phyloP scores from a whole-genome alignment of 2,888 invertebrate species.

The Sycophila texana region DNA sequence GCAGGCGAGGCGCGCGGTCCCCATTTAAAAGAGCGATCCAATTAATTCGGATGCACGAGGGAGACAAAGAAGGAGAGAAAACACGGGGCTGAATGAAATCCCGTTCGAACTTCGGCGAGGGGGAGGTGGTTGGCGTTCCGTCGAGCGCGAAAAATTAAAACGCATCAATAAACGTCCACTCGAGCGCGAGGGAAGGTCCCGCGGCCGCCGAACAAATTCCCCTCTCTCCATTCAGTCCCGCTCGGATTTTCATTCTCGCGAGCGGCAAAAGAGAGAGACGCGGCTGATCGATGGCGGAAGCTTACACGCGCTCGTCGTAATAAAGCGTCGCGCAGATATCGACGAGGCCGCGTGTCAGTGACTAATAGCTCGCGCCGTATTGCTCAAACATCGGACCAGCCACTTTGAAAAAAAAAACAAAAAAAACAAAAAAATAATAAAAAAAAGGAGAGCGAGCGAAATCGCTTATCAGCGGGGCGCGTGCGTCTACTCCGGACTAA shows the following conservation, averaged over 20 bases:
- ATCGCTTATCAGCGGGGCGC: slow-evolving; percentile 69
- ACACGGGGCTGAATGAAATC: too few species aligned
- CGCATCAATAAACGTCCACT: slow-evolving; percentile 15
- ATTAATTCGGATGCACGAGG: too few species aligned
- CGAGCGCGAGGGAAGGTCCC: not conserved
- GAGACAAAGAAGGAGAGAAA: too few species aligned
- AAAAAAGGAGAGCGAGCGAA: slow-evolving; percentile 58
- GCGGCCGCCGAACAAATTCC: not conserved
- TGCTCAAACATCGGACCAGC: slow-evolving; percentile 28
- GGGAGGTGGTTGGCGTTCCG: too few species aligned
- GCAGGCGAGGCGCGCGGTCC: too few species aligned
- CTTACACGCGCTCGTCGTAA: slow-evolving; percentile 2
- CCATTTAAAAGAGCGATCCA: too few species aligned
- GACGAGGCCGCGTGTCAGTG: slow-evolving; percentile 34
- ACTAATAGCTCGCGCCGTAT: slow-evolving; percentile 39
- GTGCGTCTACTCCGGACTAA: not conserved
- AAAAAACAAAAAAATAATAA: slow-evolving; percentile 60
- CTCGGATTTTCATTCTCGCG: not conserved
- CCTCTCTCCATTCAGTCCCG: not conserved
- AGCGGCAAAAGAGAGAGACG: too few species aligned
- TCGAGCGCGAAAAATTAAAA: not conserved
- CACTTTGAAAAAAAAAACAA: slow-evolving; percentile 50
- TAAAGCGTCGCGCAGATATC: slow-evolving; percentile 22
- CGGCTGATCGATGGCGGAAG: slow-evolving; percentile 20
- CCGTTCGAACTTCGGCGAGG: too few species aligned